phyloP scores from a whole-genome alignment of 2,113 vertebrate genomes.

The Psilopsiagon aymara region DNA sequence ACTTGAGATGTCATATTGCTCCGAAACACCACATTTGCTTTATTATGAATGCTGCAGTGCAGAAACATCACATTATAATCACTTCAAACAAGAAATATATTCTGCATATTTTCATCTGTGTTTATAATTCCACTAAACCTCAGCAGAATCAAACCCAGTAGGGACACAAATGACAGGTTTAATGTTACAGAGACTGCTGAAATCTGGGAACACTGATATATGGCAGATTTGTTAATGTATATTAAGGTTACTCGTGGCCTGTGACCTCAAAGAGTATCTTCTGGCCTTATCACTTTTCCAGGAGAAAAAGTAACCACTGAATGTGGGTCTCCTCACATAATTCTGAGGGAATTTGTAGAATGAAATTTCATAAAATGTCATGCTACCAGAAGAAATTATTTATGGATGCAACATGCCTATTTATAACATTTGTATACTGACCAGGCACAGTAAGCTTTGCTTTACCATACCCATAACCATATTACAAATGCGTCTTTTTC shows the following conservation, averaged over 20 bases:
- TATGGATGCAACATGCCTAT: neutral
- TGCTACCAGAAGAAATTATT: neutral
- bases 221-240: conserved; percentile 72
- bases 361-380: conserved; percentile 21
- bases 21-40: conserved; percentile 64
- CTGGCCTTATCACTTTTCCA: conserved; percentile 65
- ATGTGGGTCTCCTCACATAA: conserved; percentile 42
- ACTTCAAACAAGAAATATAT: conserved; percentile 77
- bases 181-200: conserved; percentile 60
- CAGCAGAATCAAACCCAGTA: conserved; percentile 72
- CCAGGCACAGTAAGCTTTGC: neutral
- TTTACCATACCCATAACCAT: neutral
- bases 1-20: conserved; percentile 69
- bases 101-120: conserved; percentile 76
- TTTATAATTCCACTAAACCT: conserved; percentile 78
- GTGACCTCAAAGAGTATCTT: conserved; percentile 65
- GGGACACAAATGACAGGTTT: conserved; percentile 70
- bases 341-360: neutral
- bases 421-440: neutral
- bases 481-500: conserved; percentile 9
- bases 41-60: conserved; percentile 73
- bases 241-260: conserved; percentile 68
- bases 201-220: conserved; percentile 59
- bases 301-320: conserved; percentile 53
- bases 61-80: conserved; percentile 77